Conservation (phyloP, 2,113 vertebrate genomes). For the Collichthys lucidus region DNA sequence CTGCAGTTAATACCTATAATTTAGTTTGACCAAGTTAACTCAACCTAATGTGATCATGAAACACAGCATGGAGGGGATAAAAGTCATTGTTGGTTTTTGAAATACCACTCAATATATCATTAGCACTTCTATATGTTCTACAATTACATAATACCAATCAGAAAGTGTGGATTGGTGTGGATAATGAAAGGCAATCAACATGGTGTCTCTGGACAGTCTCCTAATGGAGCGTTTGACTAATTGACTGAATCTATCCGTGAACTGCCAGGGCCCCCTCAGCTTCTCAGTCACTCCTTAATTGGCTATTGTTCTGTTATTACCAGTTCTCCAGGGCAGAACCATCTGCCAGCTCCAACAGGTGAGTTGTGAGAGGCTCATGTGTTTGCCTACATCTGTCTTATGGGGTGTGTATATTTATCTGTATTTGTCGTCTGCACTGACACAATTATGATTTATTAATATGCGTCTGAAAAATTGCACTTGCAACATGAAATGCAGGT, state of each 20-base stretch:
- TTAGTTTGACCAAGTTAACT: conserved; percentile 19
- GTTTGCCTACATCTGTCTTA: conserved; percentile 63
- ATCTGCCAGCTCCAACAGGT: conserved; percentile 80
- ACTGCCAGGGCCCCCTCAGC: conserved; percentile 62
- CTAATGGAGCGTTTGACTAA: conserved; percentile 74
- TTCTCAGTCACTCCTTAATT: conserved; percentile 72
- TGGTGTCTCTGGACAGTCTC: conserved; percentile 64
- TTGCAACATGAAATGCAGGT: neutral
- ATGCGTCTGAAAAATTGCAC: neutral
- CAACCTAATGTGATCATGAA: neutral
- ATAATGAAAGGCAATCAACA: conserved; percentile 66
- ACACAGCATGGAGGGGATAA: neutral
- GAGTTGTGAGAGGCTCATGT: conserved; percentile 41
- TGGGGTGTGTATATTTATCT: conserved; percentile 43
- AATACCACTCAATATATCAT: neutral
- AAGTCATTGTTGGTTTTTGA: conserved; percentile 18
- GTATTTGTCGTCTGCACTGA: conserved; percentile 12
- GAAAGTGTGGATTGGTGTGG: conserved; percentile 40
- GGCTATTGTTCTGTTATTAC: conserved; percentile 76
- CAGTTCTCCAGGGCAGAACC: conserved; percentile 74
- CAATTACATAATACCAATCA: conserved; percentile 45
- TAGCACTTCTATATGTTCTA: conserved; percentile 7
- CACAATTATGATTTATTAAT: conserved; percentile 5
- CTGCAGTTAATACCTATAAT: conserved; percentile 14
- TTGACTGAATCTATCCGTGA: conserved; percentile 74